Evolutionary conservation across 2,113 vertebrate species (phyloP), one percentile per base, ranked within the genome.

Genomic region (Syngnathus typhle): DNA sequence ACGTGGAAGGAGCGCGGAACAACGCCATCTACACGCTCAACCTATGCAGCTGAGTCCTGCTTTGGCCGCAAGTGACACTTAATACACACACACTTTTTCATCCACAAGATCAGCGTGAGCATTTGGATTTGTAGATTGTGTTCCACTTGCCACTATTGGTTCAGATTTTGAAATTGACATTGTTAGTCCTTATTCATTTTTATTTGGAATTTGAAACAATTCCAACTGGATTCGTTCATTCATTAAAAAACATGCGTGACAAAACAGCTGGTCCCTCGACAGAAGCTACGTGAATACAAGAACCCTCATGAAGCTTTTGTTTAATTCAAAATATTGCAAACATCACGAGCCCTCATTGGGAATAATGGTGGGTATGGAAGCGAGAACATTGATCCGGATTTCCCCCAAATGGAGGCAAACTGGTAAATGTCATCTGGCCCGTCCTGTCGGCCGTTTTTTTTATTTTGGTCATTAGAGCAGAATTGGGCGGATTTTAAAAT

Each of bases 21-120:
- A 58, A 67, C 0, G 72, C 79, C 3, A 71, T 76, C n/a, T 92
- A 88, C 76, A 88, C 69, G 65, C 72, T 90, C 54, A 63, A 70
- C 37, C 32, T 74, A 7, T 68, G 73, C 2, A 23, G 8, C 54
- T 88, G 71, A 87, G 60, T 18, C 19, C 5, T 15, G 12, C 8
- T 3, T 23, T 58, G 13, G 27, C 12, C 60, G 44, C 23, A 10
- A 60, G 6, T 10, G 59, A 38, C 59, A 60, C 3, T 8, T 60
- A 39, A n/a, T n/a, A 11, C 1, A 39, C 37, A 13, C 41, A n/a
- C 9, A 38, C 58, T 6, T 47, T 5, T 47, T 47, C 5, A 47
- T 15, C 44, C 44, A 16, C 44, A 6, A 47, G 44, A 47, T 15
- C 44, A 16, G 44, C 44, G 5, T 52, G 27, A 32, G 27, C 49